Base-by-base conservation (phyloP, 92 coral and sea anemone genomes). In the Porites lobata region DNA sequence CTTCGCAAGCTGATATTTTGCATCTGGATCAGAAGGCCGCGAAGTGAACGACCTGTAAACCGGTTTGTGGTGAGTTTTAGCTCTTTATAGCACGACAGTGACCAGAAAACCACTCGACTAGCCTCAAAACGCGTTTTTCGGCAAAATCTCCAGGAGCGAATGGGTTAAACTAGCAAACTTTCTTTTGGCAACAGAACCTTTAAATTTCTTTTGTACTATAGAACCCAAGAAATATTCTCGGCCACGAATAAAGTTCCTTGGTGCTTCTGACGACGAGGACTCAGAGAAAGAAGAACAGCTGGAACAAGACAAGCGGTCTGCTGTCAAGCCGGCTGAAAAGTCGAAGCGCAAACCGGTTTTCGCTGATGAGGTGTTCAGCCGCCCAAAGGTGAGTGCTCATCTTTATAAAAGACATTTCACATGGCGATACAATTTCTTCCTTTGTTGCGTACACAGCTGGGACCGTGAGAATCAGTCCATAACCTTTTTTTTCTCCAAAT, bases 201-300 rank as follows among this genome's bases (percentile, higher is more conserved):
- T 20, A 17, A 12, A 53, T 14, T 38, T 50, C 67, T 51, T 4
- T 15, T 12, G 21, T 59, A 1, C 68, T 9, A 10, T 8, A 84
- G 87, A 50, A 20, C 21, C 74, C 11, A 73, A 21, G 80, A 63
- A 75, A 22, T 50, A 29, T 7, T 32, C 82, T 47, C 87, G 92
- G 53, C 93, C 95, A 15, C 85, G 87, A 8, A 85, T 92, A 14
- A 89, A 91, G 76, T 93, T 93, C 77, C 38, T 83, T 53, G 94
- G 68, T 32, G 95, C 83, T 14, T 86, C 94, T 17, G 84, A 83
- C 26, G 89, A 85, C 10, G 94, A 86, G 15, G 94, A 86, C 21
- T 90, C 92, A 3, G 84, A 79, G 8, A 77, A 90, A 65, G 77
- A 67, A 24, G 62, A 66, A 74, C 47, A 72, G 2, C 24, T 26